These are phyloP conservation scores for Melipona bicolor DNA, from an alignment of 2,888 invertebrate species.

Conservation along the genomic window DNA sequence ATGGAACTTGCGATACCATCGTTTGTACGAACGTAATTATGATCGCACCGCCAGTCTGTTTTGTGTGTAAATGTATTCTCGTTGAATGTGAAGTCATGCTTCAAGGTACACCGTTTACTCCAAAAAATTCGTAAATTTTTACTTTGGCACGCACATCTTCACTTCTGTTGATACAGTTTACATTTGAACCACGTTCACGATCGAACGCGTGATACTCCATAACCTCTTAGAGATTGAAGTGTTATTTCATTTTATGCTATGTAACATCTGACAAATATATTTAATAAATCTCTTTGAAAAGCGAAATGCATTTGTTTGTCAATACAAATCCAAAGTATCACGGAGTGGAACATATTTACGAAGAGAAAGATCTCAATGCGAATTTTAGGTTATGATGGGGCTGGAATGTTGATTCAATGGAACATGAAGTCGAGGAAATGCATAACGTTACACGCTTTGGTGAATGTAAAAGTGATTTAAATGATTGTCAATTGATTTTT, in stretches of 20 bases:
- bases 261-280: not conserved
- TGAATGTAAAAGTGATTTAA: constrained; percentile 11
- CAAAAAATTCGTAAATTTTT: not conserved
- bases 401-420: constrained; percentile 12
- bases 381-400: constrained; percentile 23
- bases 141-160: not conserved
- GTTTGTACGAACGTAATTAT: constrained; percentile 9
- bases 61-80: not conserved
- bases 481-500: constrained; percentile 26
- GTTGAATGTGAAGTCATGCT: not conserved
- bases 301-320: constrained; percentile 14
- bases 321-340: constrained; percentile 5
- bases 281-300: constrained; percentile 1
- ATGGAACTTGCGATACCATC: constrained; percentile 36
- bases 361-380: constrained; percentile 3
- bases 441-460: not conserved
- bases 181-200: not conserved
- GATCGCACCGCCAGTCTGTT: not conserved
- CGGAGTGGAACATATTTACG: not conserved
- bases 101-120: not conserved
- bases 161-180: constrained; percentile 28
- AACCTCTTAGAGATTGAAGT: not conserved
- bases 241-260: not conserved
- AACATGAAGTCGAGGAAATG: constrained; percentile 1
- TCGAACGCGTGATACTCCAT: not conserved